phyloP scores from a whole-genome alignment of 2,113 vertebrate genomes.

The Neodon shergylaensis region DNA sequence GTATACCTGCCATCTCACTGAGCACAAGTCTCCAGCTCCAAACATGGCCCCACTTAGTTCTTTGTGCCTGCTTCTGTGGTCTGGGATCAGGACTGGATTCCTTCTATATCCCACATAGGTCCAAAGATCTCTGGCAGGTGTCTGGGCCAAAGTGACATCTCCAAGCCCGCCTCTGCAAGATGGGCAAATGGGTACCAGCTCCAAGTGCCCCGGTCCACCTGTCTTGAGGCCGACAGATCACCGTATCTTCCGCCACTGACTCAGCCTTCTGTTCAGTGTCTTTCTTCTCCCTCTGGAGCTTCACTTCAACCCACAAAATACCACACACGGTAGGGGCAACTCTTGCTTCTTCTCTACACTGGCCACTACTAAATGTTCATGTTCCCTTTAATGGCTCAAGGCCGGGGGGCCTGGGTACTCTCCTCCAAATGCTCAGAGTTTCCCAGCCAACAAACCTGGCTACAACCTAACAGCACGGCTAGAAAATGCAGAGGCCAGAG shows the following conservation, averaged over 20 bases:
- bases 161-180: not conserved
- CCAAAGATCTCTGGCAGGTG: not conserved
- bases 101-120: not conserved
- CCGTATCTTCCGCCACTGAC: not conserved
- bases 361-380: not conserved
- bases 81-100: no score
- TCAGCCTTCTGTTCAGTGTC: not conserved
- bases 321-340: accelerated
- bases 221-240: not conserved
- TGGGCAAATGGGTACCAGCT: not conserved
- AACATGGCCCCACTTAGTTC: accelerated
- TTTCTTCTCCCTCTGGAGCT: not conserved
- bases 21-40: not conserved
- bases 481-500: not conserved
- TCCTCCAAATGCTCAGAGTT: not conserved
- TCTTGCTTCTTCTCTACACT: not conserved
- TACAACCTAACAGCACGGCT: not conserved
- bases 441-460: not conserved
- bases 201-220: not conserved
- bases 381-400: not conserved
- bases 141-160: not conserved
- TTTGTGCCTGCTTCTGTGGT: not conserved
- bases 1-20: accelerated
- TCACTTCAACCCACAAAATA: not conserved
- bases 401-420: accelerated